These are phyloP conservation scores for Tragelaphus strepsiceros DNA, from an alignment of 2,113 vertebrate genomes.

Conservation along the genomic window DNA sequence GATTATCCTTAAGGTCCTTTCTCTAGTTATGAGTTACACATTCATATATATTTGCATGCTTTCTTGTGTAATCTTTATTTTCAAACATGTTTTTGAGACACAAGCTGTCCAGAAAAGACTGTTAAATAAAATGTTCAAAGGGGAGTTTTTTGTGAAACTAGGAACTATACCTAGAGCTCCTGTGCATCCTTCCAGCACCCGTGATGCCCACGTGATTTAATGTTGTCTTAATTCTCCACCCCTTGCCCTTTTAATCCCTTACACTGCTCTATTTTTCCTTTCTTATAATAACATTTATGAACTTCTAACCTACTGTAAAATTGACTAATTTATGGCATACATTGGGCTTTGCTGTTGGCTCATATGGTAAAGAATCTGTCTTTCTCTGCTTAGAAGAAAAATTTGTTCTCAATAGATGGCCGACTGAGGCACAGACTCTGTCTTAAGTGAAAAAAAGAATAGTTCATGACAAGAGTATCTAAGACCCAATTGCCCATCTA, in stretches of 20 bases:
- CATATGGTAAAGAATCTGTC: background rate
- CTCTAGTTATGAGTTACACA: background rate
- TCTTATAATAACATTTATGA: background rate
- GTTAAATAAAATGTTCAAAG: background rate
- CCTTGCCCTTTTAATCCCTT: background rate
- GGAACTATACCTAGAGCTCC: rapidly evolving
- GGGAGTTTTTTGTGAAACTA: background rate
- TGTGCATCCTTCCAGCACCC: rapidly evolving
- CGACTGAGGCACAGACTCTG: background rate
- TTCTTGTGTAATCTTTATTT: background rate
- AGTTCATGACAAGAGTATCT: background rate
- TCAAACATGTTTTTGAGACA: background rate
- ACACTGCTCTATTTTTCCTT: background rate
- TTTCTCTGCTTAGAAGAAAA: background rate
- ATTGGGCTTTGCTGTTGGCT: background rate
- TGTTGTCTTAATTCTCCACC: background rate
- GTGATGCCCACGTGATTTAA: rapidly evolving
- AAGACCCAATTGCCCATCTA: background rate
- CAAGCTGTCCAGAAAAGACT: background rate
- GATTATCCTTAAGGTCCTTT: background rate
- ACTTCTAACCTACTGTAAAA: background rate
- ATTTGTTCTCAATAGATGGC: background rate
- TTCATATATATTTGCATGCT: background rate
- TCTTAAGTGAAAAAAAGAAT: background rate
- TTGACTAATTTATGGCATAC: background rate